A percentile compares a stretch with the other conserved stretches of the same genome.
These are phyloP conservation scores for Delichon dasypus DNA, from an alignment of 2,797 vertebrate genomes.

Conservation along the genomic window DNA sequence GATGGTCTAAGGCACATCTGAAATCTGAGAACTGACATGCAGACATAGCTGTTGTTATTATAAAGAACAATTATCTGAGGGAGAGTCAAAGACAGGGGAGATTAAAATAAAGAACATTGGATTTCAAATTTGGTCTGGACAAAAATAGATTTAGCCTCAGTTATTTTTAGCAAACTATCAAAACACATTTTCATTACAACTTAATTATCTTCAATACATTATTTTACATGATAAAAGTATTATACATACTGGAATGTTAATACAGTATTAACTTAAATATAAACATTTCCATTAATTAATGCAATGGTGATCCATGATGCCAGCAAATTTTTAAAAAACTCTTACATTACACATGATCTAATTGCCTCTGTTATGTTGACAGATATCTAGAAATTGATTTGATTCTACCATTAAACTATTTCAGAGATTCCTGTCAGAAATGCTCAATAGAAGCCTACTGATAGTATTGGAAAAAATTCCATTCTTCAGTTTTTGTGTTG, in stretches of 20 bases:
- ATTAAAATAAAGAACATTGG: not conserved
- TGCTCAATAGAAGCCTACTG: not conserved
- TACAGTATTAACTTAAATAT: not conserved
- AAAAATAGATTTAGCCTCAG: not conserved
- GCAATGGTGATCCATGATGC: not conserved
- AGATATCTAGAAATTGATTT: not conserved
- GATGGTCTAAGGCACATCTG: not conserved
- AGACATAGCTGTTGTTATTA: not conserved
- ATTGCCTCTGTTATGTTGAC: not conserved
- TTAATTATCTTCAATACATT: not conserved
- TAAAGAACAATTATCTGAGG: not conserved
- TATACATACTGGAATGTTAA: not conserved
- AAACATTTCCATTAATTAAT: not conserved
- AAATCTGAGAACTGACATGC: not conserved
- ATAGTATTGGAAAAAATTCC: not conserved
- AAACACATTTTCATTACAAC: not conserved
- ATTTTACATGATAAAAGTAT: not conserved
- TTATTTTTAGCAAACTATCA: conserved; percentile 21
- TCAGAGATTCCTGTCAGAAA: not conserved
- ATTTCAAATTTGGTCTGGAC: not conserved
- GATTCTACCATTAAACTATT: not conserved
- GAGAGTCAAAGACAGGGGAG: not conserved
- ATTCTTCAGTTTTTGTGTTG: not conserved
- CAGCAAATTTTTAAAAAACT: not conserved
- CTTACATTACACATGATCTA: not conserved